Evolutionary conservation across 2,113 vertebrate genomes (phyloP), one percentile per base, ranked within the genome.

Genomic region (Lagopus leucura): DNA sequence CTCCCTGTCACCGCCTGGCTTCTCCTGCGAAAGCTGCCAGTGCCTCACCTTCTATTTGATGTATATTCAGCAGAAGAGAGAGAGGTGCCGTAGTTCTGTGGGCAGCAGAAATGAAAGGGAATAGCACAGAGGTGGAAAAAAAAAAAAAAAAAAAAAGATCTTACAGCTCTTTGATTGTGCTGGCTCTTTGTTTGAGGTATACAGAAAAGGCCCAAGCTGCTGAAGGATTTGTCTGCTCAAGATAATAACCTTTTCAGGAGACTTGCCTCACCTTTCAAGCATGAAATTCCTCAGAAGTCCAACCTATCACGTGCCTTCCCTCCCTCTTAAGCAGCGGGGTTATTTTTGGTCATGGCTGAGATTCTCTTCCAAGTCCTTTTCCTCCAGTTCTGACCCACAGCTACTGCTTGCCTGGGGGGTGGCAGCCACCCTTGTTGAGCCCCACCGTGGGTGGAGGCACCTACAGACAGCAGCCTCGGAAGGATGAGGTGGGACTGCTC

Each of bases 41-140:
- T 36, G 66, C 85, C 85, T 92, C 93, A 81, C 77, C 92, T 96
- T 80, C 40, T 79, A 30, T 87, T 91, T 97, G 97, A 97, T 97
- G 92, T 94, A 70, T 82, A 78, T 73, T 95, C 82, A 91, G 82
- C 74, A 88, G 95, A 91, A 94, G 91, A 82, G 42, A 91, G 78
- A 84, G 89, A 93, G 79, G 86, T 16, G 1, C 16, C 4, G 85
- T 72, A 91, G 88, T 91, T 95, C 93, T 93, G 94, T 83, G 96
- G 86, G 90, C 93, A 95, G 96, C 89, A 96, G 72, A 74, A 97
- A 90, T 96, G 96, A 97, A 97, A 97, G 76, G 82, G 90, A 97
- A 97, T 19, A 65, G 86, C 48, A 94, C 50, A 80, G 88, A 91
- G 74, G 67, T 65, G 93, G 89, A 38, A 36, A 15, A 80, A 72